These are phyloP conservation scores for Mallotus villosus DNA, from an alignment of 2,797 vertebrate species.

Conservation along the genomic window DNA sequence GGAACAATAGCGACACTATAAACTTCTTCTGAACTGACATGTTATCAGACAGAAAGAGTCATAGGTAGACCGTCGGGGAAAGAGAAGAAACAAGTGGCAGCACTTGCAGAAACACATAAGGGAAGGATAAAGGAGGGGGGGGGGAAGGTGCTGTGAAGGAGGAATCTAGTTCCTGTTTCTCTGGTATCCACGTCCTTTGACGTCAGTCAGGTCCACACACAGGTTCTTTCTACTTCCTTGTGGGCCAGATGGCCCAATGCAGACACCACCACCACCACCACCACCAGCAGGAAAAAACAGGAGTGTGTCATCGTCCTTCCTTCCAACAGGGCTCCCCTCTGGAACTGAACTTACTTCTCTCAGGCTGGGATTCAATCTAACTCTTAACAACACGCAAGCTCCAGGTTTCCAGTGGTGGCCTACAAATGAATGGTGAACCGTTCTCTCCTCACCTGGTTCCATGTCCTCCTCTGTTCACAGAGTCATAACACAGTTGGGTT, in stretches of 20 bases:
- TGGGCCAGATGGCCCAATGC: conserved; percentile 63
- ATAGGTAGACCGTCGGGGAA: background rate
- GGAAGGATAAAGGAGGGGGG: conserved; percentile 24
- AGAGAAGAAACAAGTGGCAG: background rate
- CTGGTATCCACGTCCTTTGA: conserved; percentile 70
- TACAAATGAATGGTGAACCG: too few relatives aligned
- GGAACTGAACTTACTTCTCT: background rate
- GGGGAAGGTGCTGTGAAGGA: conserved; percentile 36
- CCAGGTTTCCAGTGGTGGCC: too few relatives aligned
- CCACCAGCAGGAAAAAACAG: conserved; percentile 61
- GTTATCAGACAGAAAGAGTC: background rate
- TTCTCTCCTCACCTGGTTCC: background rate
- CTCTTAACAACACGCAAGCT: too few relatives aligned
- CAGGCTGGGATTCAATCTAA: too few relatives aligned
- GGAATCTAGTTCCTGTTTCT: conserved; percentile 69
- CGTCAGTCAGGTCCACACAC: conserved; percentile 68
- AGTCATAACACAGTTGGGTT: background rate
- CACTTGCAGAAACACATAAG: conserved; percentile 25
- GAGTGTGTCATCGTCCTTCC: conserved; percentile 63
- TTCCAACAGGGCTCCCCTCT: conserved; percentile 5
- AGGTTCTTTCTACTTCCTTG: conserved; percentile 68
- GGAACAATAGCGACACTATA: background rate
- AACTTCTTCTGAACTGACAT: background rate
- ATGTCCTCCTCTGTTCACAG: background rate
- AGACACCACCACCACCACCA: too few relatives aligned